Evolutionary conservation across 2,113 vertebrate species (phyloP).

Genomic region (Crotalus helleri): DNA sequence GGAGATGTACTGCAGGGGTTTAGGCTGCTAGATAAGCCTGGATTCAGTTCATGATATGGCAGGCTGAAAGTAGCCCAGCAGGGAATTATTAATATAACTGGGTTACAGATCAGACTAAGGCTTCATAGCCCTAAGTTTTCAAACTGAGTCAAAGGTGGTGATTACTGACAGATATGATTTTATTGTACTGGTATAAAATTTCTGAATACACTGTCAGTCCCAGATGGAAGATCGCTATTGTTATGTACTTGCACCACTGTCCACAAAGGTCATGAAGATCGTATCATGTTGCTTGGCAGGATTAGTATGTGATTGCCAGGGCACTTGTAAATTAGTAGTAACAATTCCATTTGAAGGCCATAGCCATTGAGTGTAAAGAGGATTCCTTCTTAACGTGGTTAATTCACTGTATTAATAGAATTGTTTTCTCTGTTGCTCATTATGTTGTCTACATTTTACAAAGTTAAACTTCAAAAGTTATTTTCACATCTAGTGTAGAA

Average conservation of each 20-base stretch:
- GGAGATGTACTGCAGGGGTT: not conserved
- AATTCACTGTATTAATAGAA: not conserved
- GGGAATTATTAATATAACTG: not conserved
- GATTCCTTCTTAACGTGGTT: not conserved
- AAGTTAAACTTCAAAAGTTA: not conserved
- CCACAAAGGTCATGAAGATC: not conserved
- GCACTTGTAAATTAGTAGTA: not conserved
- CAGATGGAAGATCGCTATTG: not conserved
- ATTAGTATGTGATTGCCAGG: not conserved
- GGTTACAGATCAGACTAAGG: not conserved
- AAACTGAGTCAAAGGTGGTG: not conserved
- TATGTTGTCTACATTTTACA: not conserved
- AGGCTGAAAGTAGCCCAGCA: not conserved
- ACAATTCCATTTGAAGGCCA: not conserved
- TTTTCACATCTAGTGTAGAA: not conserved
- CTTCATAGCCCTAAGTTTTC: not conserved
- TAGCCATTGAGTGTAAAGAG: not conserved
- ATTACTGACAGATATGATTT: not conserved
- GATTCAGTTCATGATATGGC: not conserved
- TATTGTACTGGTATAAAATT: not conserved
- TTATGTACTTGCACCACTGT: not conserved
- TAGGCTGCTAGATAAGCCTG: not conserved
- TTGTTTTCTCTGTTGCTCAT: not conserved
- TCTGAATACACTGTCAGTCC: not conserved
- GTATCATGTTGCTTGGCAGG: not conserved